Percentiles rank a stretch among this genome's conserved stretches.
phyloP scores from a whole-genome alignment of 92 coral and sea anemone genomes.

The Muricea muricata region DNA sequence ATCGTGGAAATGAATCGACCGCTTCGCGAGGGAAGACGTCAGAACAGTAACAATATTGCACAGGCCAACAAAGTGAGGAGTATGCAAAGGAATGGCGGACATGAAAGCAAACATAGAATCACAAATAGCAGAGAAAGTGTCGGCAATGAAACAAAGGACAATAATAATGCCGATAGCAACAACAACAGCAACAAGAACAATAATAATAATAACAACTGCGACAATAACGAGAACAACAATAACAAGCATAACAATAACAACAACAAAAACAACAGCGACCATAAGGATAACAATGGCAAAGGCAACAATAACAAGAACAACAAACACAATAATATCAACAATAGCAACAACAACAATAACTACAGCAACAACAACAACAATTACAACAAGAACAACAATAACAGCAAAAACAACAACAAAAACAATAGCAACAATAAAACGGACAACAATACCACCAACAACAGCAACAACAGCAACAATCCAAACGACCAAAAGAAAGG shows the following conservation, averaged over 20 bases:
- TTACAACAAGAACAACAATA: too few species aligned
- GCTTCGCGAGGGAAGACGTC: not conserved
- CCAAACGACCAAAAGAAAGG: not conserved
- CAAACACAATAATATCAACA: too few species aligned
- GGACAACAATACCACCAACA: not conserved
- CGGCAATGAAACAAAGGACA: not conserved
- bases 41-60: not conserved
- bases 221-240: not conserved
- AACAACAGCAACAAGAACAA: not conserved
- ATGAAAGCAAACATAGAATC: not conserved
- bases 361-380: too few species aligned
- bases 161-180: not conserved
- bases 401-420: too few species aligned
- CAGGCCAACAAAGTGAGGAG: not conserved
- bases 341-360: too few species aligned
- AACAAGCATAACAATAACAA: too few species aligned
- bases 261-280: not conserved
- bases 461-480: not conserved
- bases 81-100: not conserved
- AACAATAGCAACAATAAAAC: too few species aligned
- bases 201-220: not conserved
- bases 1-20: not conserved
- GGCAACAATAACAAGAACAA: too few species aligned
- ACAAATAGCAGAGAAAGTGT: too few species aligned
- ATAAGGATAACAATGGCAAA: not conserved